Percentiles rank a stretch among this genome's conserved stretches.
Conservation (phyloP, 37 sponge, comb jelly and placozoan genomes). For the Geodia barretti region DNA sequence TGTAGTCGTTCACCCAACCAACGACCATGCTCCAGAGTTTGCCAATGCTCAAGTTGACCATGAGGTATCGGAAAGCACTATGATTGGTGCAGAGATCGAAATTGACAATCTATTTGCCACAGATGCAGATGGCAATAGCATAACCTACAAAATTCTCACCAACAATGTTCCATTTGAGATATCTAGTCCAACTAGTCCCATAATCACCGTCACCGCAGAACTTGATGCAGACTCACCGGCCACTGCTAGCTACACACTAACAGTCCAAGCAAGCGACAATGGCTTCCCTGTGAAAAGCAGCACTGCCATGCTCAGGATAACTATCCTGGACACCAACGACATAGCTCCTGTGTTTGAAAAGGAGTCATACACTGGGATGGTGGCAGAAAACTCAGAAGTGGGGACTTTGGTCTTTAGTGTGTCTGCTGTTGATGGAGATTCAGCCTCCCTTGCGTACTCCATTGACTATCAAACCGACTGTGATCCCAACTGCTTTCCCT, state of each 20-base stretch:
- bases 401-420: slow-evolving; percentile 17
- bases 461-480: background rate
- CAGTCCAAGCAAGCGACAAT: slow-evolving; percentile 50
- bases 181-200: slow-evolving; percentile 1
- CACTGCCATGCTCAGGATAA: slow-evolving; percentile 10
- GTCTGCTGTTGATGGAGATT: slow-evolving; percentile 60
- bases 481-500: slow-evolving; percentile 12
- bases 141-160: slow-evolving; percentile 8
- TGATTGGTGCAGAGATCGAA: background rate
- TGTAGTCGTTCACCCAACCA: slow-evolving; percentile 30
- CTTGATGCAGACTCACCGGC: slow-evolving; percentile 55
- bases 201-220: background rate
- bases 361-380: background rate
- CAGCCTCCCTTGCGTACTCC: slow-evolving; percentile 22
- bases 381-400: slow-evolving; percentile 33
- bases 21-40: slow-evolving; percentile 40
- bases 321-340: slow-evolving; percentile 63
- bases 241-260: slow-evolving; percentile 7
- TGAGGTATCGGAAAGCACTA: slow-evolving; percentile 14
- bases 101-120: slow-evolving; percentile 42
- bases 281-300: slow-evolving; percentile 33
- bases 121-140: slow-evolving; percentile 33
- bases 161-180: slow-evolving; percentile 33
- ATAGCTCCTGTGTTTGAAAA: slow-evolving; percentile 34
- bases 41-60: background rate